Evolutionary conservation across 2,888 invertebrate species (phyloP), one percentile per base, ranked within the genome.

Genomic region (Bibio marci): DNA sequence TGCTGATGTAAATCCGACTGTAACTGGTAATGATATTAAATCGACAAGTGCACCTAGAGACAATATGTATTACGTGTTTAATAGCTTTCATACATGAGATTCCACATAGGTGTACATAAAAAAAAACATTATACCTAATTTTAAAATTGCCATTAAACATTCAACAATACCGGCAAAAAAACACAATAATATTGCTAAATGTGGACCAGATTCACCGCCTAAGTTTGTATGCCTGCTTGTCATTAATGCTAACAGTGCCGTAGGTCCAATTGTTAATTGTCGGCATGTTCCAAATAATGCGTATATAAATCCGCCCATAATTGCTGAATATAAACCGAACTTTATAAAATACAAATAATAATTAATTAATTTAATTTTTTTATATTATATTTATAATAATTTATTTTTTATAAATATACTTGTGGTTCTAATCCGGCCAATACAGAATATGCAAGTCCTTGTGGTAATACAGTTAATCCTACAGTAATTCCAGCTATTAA

Each of bases 251-350:
- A 94, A 76, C 40, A 91, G 69, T n/a, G 94, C 92, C 0, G 92
- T 92, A 3, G 94, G 92, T 7, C 94, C 86, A 43, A 86, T 76
- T 6, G 85, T 83, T 41, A 85, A 83, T 54, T 85, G 83, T 48
- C 82, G 82, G 54, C 82, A 82, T 36, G 88, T 86, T 19, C 94
- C 94, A 49, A 94, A 76, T 42, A 92, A 59, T 37, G 81, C 76
- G 64, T 94, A 95, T 30, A 94, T 72, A 58, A 94, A 83, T 52
- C 91, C 90, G 2, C 92, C 91, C 63, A 90, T 73, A 61, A 94
- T 94, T 2, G 92, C 83, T 0, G 92, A 90, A 64, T 94, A 94
- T 37, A 95, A 69, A 3, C 94, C 94, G 64, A 88, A 91, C 87
- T 94, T n/a, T 69, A 41, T 67, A 64, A 42, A 43, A 41, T 35